A percentile compares a stretch with the other conserved stretches of the same genome.
These are phyloP conservation scores for Drosophila atripex DNA, from an alignment of 2,888 invertebrate genomes.

Conservation along the genomic window DNA sequence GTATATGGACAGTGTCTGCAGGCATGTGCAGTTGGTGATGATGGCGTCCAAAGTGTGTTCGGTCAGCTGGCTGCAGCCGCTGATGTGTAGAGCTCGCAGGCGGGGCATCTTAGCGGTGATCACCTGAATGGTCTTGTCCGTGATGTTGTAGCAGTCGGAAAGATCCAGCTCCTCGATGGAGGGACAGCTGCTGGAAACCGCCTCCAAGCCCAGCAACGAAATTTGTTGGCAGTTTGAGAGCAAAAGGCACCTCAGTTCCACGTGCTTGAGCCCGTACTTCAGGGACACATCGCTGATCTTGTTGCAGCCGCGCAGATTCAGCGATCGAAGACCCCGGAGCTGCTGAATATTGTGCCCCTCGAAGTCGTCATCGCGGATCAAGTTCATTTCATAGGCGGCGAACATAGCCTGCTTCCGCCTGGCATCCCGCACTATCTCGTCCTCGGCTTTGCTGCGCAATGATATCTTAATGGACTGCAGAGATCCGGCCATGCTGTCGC, in stretches of 20 bases:
- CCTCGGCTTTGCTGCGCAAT: conserved; percentile 88
- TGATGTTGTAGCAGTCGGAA: conserved; percentile 88
- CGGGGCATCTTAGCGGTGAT: conserved; percentile 84
- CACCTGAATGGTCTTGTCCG: conserved; percentile 86
- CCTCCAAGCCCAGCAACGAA: conserved; percentile 87
- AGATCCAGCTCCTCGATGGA: conserved; percentile 89
- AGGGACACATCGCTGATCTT: conserved; percentile 90
- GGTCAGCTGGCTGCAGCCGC: conserved; percentile 85
- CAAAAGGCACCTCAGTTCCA: conserved; percentile 87
- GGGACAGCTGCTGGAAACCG: conserved; percentile 87
- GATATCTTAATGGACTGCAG: conserved; percentile 84
- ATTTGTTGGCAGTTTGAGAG: conserved; percentile 89
- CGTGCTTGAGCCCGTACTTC: conserved; percentile 88
- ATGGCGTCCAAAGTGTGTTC: conserved; percentile 85
- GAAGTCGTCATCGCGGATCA: conserved; percentile 71
- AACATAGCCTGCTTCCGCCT: conserved; percentile 87
- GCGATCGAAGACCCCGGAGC: conserved; percentile 85
- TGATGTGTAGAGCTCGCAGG: conserved; percentile 80
- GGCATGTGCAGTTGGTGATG: conserved; percentile 84
- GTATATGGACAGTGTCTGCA: conserved; percentile 82
- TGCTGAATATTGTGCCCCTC: conserved; percentile 85
- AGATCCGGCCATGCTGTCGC: conserved; percentile 52
- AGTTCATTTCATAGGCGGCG: conserved; percentile 86
- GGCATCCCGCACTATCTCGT: conserved; percentile 88
- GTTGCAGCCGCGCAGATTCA: conserved; percentile 89